These are phyloP conservation scores for Pyralis farinalis DNA, from an alignment of 2,888 invertebrate genomes.

Conservation along the genomic window DNA sequence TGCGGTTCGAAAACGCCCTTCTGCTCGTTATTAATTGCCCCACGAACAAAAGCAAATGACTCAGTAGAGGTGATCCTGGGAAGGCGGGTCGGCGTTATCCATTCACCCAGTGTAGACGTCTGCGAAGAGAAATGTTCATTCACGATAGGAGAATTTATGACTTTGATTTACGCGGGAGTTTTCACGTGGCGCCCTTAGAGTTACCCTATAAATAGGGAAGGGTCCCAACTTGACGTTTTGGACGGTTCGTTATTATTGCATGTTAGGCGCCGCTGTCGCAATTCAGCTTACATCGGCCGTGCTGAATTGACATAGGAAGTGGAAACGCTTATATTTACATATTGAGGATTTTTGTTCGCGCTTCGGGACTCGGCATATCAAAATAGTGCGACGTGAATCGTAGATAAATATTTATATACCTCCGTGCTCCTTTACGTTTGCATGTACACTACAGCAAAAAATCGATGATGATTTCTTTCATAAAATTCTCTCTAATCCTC, in stretches of 20 bases:
- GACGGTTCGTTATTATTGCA: slow-evolving; percentile 64
- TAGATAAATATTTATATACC: too few relatives aligned
- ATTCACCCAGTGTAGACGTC: slow-evolving; percentile 75
- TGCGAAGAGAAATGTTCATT: slow-evolving; percentile 79
- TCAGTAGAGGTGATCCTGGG: slow-evolving; percentile 75
- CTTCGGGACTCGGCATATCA: slow-evolving; percentile 16
- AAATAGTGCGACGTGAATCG: slow-evolving; percentile 2
- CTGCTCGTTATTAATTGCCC: slow-evolving; percentile 77
- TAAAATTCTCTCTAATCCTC: too few relatives aligned
- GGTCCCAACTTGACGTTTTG: slow-evolving; percentile 60
- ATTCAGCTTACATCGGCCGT: slow-evolving; percentile 51
- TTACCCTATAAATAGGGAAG: slow-evolving; percentile 67
- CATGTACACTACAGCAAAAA: too few relatives aligned
- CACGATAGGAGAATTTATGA: slow-evolving; percentile 79
- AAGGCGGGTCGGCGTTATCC: slow-evolving; percentile 76
- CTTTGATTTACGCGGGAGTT: slow-evolving; percentile 76
- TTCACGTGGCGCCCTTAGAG: slow-evolving; percentile 62
- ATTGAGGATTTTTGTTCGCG: slow-evolving; percentile 41
- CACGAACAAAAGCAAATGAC: slow-evolving; percentile 80
- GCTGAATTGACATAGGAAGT: slow-evolving; percentile 55
- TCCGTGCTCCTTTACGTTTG: too few relatives aligned
- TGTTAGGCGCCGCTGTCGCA: slow-evolving; percentile 55
- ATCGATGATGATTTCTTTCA: too few relatives aligned
- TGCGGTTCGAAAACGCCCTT: slow-evolving; percentile 71
- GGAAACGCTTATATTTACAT: slow-evolving; percentile 59